Evolutionary conservation across 2,888 invertebrate genomes (phyloP), one percentile per base, ranked within the genome.

Genomic region (Diogma glabrata): DNA sequence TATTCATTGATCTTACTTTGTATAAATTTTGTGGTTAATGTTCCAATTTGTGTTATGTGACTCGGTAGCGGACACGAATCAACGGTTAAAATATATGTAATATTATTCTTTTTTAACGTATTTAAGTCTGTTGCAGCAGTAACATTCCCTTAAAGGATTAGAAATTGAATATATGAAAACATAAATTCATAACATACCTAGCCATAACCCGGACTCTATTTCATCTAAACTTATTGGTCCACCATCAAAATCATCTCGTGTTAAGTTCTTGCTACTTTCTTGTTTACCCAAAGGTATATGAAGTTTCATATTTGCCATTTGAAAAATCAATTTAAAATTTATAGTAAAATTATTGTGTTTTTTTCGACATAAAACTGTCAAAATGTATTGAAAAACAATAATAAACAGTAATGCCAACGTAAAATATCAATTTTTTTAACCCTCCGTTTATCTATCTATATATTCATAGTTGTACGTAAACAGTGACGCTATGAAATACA

Each of bases 1-100:
- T n/a, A n/a, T n/a, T n/a, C n/a, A n/a, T n/a, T n/a, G n/a, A 33
- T 67, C 73, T 71, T 67, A 82, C 83, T 73, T 66, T 87, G 84
- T 52, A 91, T 77, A 67, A 79, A 90, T 66, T 85, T 86, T 38
- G 81, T 79, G 40, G 71, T 78, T 22, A 89, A 68, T 56, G 81
- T 76, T 47, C 77, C 76, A 30, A 83, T 70, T 57, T 83, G 80
- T 30, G 80, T 72, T 51, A 89, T 79, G 55, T 79, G 79, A 57
- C 82, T 72, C 0, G 91, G 89, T 57, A 92, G 67, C 1, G 91
- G 90, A 61, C 89, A 87, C 12, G 87, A 79, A 63, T 91, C 91
- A 53, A 91, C 75, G 0, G 91, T 90, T 46, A 92, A 71, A 58
- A 92, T 84, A 63, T 87, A 82, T 2, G 79, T 81, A 53, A 91